A percentile compares a stretch with the other conserved stretches of the same genome.
Conservation (phyloP, 2,888 invertebrate genomes). For the Eretmocerus hayati region DNA sequence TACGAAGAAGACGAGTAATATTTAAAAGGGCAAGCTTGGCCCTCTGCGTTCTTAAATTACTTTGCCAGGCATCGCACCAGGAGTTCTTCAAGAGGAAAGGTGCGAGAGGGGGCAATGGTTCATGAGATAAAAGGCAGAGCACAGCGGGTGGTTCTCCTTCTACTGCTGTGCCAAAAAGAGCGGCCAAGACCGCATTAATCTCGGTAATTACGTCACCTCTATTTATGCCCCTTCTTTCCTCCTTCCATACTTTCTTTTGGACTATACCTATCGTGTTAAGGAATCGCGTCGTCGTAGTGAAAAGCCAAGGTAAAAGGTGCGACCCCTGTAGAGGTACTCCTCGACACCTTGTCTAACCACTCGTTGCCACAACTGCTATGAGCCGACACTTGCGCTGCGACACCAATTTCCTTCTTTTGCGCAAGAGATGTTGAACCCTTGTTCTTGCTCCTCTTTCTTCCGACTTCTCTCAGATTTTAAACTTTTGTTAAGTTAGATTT, state of each 20-base stretch:
- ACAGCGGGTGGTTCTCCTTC: slow-evolving; percentile 10
- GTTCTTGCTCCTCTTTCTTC: too few species aligned
- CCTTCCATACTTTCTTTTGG: not conserved
- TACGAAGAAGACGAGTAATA: slow-evolving; percentile 37
- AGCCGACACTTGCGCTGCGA: slow-evolving; percentile 3
- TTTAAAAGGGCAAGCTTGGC: slow-evolving; percentile 31
- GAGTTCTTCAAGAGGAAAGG: slow-evolving; percentile 12
- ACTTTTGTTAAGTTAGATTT: too few species aligned
- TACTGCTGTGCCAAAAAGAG: slow-evolving; percentile 12
- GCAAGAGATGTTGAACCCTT: too few species aligned
- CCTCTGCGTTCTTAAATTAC: slow-evolving; percentile 35
- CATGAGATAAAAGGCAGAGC: slow-evolving; percentile 29
- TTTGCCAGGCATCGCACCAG: slow-evolving; percentile 28
- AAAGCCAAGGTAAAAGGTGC: not conserved
- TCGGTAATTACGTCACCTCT: slow-evolving; percentile 42
- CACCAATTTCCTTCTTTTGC: slow-evolving; percentile 6
- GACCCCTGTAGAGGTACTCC: not conserved
- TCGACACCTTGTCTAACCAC: not conserved
- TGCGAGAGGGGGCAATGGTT: slow-evolving; percentile 30
- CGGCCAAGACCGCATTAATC: slow-evolving; percentile 40
- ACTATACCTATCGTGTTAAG: too few species aligned
- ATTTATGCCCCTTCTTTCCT: slow-evolving; percentile 27
- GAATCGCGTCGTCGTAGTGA: too few species aligned
- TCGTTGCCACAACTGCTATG: not conserved
- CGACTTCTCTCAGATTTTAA: too few species aligned